Conservation (phyloP, 92 coral and sea anemone genomes). For the Epizoanthus ramosus region DNA sequence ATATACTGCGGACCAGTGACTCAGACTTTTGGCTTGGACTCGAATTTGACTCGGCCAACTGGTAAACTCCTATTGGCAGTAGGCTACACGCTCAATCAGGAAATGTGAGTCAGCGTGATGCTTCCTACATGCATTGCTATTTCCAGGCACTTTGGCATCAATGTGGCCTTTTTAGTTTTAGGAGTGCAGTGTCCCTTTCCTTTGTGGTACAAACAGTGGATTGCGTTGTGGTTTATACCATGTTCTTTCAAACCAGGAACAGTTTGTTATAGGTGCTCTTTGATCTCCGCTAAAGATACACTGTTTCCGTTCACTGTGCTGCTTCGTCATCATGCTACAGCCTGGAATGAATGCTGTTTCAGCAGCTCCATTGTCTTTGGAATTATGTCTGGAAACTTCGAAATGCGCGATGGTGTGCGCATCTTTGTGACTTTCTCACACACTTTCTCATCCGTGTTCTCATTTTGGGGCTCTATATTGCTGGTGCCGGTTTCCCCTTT, state of each 20-base stretch:
- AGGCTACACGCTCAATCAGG: conserved; percentile 16
- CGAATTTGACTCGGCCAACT: too few species aligned
- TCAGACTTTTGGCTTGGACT: too few species aligned
- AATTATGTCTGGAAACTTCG: conserved; percentile 31
- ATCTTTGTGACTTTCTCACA: background rate
- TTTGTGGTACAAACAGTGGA: conserved; percentile 33
- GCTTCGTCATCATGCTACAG: conserved; percentile 6
- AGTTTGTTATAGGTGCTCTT: conserved; percentile 27
- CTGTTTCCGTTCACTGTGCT: conserved; percentile 30
- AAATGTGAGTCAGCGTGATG: background rate
- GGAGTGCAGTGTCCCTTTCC: background rate
- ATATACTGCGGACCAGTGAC: too few species aligned
- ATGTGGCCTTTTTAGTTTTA: conserved; percentile 20
- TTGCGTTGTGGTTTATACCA: conserved; percentile 13
- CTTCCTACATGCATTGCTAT: conserved; percentile 14
- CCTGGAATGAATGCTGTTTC: conserved; percentile 27
- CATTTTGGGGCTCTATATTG: background rate
- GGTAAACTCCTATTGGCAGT: too few species aligned
- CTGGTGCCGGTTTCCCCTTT: background rate
- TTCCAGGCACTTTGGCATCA: conserved; percentile 33
- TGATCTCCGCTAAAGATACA: conserved; percentile 24
- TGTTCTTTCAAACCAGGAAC: conserved; percentile 28
- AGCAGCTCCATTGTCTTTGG: conserved; percentile 16
- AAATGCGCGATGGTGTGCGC: conserved; percentile 13
- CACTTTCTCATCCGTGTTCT: background rate